Base-by-base conservation (phyloP, 1,140 invertebrate species). In the Pygmarrhopalites habei region DNA sequence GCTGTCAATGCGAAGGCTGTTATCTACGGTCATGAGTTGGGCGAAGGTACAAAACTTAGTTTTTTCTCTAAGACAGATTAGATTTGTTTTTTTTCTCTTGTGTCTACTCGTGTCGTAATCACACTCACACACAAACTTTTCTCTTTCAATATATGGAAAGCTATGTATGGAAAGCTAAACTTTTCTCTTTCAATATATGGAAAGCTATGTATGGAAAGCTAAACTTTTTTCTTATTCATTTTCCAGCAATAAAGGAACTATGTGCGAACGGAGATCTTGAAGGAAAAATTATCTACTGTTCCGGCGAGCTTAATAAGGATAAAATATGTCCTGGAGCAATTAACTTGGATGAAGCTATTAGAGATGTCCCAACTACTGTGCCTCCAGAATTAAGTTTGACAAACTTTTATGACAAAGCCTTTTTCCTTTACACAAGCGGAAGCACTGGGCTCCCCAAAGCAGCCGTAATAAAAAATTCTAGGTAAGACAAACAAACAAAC, bases 401-500 rank as follows among this genome's bases (percentile, higher is more conserved):
- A 19, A 53, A 53, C 28, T 64, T 49, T 58, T 14, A 12, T 14
- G 69, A 70, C 53, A 62, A 66, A 58, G 59, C 65, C 35, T 43
- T 75, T 23, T 82, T 80, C 68, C 80, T 83, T 53, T 83, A 79
- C 70, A 83, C 82, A 23, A 82, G 80, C 49, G 82, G 82, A 30
- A 83, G 82, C 47, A 83, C 82, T 49, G 82, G 82, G 19, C 70
- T 83, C 52, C 65, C 65, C 1, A 67, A 67, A 46, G 65, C 65
- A 26, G 65, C 65, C 12, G 32, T 60, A 21, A 59, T 67, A 10
- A 63, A 63, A 51, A 56, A 67, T 46, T 60, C 61, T 23, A 32
- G 60, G 64, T 62, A 57, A 49, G 10, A 14, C 19, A n/a, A 46
- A n/a, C 5, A n/a, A n/a, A 5, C 10, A 19, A n/a, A 46, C 4